Percentiles rank a stretch among this genome's conserved stretches.
phyloP scores from a whole-genome alignment of 2,888 invertebrate genomes.

The Anoplius nigerrimus region DNA sequence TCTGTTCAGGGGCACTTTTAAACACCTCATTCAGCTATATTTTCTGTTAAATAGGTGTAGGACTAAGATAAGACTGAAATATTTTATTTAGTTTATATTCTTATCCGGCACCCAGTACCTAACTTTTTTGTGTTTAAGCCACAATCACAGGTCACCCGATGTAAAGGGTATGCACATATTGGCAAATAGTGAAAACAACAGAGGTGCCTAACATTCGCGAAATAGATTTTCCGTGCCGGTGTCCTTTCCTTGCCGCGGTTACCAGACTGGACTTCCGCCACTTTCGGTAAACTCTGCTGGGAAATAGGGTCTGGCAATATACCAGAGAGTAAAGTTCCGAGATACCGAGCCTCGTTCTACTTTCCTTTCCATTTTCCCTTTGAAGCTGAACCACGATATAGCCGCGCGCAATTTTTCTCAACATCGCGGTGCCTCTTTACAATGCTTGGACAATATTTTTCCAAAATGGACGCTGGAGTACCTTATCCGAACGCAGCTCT shows the following conservation, averaged over 20 bases:
- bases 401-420: not conserved
- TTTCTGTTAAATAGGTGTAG: too few relatives aligned
- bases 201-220: slow-evolving; percentile 59
- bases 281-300: slow-evolving; percentile 43
- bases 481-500: too few relatives aligned
- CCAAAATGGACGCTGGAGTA: too few relatives aligned
- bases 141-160: too few relatives aligned
- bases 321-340: slow-evolving; percentile 37
- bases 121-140: too few relatives aligned
- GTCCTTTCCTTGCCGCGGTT: slow-evolving; percentile 35
- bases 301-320: slow-evolving; percentile 43
- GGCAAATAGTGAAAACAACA: slow-evolving; percentile 54
- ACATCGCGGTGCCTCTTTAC: not conserved
- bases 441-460: not conserved
- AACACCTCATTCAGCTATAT: too few relatives aligned
- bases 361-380: slow-evolving; percentile 32
- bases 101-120: too few relatives aligned
- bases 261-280: slow-evolving; percentile 67
- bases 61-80: too few relatives aligned
- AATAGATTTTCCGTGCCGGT: slow-evolving; percentile 58
- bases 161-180: too few relatives aligned
- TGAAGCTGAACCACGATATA: slow-evolving; percentile 2
- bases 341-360: slow-evolving; percentile 28
- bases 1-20: too few relatives aligned
- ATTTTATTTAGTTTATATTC: too few relatives aligned